A percentile compares a stretch with the other conserved stretches of the same genome.
Evolutionary conservation across 2,113 vertebrate genomes (phyloP).

Genomic region (Suncus etruscus): DNA sequence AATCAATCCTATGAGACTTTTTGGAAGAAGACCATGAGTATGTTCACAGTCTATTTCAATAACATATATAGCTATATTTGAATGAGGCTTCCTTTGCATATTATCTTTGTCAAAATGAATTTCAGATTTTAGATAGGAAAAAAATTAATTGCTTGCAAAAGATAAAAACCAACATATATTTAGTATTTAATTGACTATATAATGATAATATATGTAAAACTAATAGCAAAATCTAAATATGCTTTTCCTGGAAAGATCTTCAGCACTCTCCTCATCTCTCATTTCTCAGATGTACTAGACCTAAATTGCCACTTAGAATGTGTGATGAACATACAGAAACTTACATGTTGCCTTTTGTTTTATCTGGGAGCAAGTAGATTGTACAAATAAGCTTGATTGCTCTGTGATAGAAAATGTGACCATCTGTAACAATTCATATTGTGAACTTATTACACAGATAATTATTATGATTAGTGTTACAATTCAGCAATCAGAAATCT

Average conservation of each 20-base stretch:
- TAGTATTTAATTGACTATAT: constrained; percentile 72
- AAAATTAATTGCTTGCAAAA: constrained; percentile 58
- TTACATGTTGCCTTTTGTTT: constrained; percentile 75
- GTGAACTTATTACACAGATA: constrained; percentile 82
- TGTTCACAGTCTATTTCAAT: neutral
- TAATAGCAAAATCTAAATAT: constrained; percentile 67
- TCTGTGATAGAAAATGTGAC: constrained; percentile 77
- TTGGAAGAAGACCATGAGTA: constrained; percentile 38
- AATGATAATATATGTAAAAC: constrained; percentile 72
- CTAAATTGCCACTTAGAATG: constrained; percentile 69
- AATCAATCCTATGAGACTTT: neutral
- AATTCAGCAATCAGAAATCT: constrained; percentile 76
- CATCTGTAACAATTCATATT: constrained; percentile 78
- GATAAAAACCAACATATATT: constrained; percentile 56
- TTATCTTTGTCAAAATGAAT: constrained; percentile 59
- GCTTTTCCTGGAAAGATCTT: constrained; percentile 64
- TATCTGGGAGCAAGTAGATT: constrained; percentile 74
- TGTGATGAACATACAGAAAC: constrained; percentile 75
- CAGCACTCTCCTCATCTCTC: constrained; percentile 48
- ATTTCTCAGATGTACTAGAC: constrained; percentile 46
- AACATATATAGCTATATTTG: constrained; percentile 1
- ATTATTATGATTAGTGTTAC: constrained; percentile 77
- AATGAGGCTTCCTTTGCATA: constrained; percentile 65
- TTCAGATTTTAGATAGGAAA: constrained; percentile 57
- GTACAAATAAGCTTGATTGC: constrained; percentile 81